Evolutionary conservation across 1,140 invertebrate species (phyloP).

Genomic region (Lasioglossum albipes): DNA sequence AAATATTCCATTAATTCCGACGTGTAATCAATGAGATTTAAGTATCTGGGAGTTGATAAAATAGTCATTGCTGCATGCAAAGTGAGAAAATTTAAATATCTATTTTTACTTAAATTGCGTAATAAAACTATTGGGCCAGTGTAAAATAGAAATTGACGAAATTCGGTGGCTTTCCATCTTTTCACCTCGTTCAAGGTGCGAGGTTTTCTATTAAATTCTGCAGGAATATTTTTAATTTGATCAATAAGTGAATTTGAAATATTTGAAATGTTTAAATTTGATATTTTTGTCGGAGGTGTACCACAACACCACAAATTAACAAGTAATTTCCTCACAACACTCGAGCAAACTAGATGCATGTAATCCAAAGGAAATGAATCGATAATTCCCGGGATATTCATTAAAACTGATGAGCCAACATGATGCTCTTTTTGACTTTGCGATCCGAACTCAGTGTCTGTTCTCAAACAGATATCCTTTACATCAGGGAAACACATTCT

Average conservation of each 20-base stretch:
- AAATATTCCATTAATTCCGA: conserved; percentile 22
- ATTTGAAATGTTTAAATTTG: no score
- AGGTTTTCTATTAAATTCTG: conserved; percentile 1
- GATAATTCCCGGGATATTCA: not conserved
- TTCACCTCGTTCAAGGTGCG: not conserved
- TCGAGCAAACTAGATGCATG: not conserved
- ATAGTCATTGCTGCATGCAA: not conserved
- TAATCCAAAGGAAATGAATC: not conserved
- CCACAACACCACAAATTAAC: no score
- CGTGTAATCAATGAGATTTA: not conserved
- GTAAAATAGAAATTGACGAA: not conserved
- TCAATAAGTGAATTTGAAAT: not conserved
- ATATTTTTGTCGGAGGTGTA: no score
- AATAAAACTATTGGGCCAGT: conserved; percentile 2
- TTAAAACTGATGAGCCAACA: not conserved
- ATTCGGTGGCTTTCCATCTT: conserved; percentile 11
- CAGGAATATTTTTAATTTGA: not conserved
- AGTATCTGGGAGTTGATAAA: not conserved
- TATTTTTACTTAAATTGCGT: not conserved
- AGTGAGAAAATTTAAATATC: conserved; percentile 22
- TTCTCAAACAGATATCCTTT: not conserved
- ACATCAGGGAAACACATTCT: not conserved
- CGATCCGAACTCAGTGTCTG: not conserved
- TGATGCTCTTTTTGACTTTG: not conserved
- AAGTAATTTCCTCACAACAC: not conserved